phyloP scores from a whole-genome alignment of 1,140 invertebrate species.

The Scylla paramamosain region DNA sequence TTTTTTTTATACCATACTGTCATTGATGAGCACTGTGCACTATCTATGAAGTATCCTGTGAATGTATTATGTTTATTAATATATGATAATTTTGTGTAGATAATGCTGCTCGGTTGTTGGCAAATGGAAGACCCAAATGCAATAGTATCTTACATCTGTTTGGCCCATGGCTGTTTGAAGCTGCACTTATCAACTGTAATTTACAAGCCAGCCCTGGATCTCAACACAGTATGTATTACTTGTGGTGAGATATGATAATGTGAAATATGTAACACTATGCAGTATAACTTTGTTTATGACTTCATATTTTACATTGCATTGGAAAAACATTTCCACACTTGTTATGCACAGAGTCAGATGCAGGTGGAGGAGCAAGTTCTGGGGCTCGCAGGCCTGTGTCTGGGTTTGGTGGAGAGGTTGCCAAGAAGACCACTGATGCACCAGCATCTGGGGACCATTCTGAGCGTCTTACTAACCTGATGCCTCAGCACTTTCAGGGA shows the following conservation, averaged over 20 bases:
- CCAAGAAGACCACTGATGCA: slow-evolving; percentile 66
- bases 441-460: slow-evolving; percentile 49
- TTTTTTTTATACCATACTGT: too few relatives aligned
- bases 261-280: background rate
- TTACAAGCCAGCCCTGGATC: slow-evolving; percentile 81
- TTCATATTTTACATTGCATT: background rate
- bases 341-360: slow-evolving; percentile 50
- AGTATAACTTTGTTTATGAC: background rate
- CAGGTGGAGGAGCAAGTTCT: slow-evolving; percentile 17
- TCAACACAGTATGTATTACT: slow-evolving; percentile 73
- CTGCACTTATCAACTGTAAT: slow-evolving; percentile 89
- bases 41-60: too few relatives aligned
- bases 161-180: slow-evolving; percentile 98
- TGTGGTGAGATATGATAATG: background rate
- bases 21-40: too few relatives aligned
- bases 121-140: slow-evolving; percentile 87
- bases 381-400: slow-evolving; percentile 69
- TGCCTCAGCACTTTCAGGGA: slow-evolving; percentile 82
- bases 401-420: slow-evolving; percentile 60
- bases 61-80: background rate
- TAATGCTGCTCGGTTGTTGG: slow-evolving; percentile 42
- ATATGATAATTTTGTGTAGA: slow-evolving; percentile 36
- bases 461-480: slow-evolving; percentile 77
- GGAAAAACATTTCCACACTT: background rate
- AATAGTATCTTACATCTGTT: slow-evolving; percentile 97